phyloP scores from a whole-genome alignment of 2,888 invertebrate genomes.

The Reticulitermes lucifugus region DNA sequence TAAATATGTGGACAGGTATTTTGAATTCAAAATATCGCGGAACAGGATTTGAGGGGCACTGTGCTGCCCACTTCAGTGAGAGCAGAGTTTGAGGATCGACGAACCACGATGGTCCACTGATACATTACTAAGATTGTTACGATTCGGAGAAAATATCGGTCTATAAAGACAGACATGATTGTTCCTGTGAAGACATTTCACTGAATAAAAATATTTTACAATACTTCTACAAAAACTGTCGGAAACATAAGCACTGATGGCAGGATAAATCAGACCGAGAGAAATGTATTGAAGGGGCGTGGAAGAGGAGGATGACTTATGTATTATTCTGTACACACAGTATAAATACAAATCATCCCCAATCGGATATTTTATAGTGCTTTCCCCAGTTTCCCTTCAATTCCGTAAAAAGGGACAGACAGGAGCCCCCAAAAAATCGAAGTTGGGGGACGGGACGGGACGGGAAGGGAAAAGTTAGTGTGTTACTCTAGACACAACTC shows the following conservation, averaged over 20 bases:
- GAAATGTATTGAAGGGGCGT: background rate
- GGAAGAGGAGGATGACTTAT: background rate
- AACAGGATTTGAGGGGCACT: no score
- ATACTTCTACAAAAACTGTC: background rate
- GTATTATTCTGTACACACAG: background rate
- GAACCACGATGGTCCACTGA: no score
- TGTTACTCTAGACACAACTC: background rate
- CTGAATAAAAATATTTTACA: no score
- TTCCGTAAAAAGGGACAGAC: background rate
- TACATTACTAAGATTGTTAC: no score
- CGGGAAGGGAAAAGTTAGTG: background rate
- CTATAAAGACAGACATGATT: no score
- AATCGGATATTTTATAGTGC: background rate
- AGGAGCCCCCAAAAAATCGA: background rate
- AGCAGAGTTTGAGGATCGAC: no score
- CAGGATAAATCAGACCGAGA: background rate
- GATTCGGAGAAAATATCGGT: no score
- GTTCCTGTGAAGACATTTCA: no score
- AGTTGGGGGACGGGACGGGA: background rate
- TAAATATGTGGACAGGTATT: no score
- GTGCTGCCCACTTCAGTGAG: no score
- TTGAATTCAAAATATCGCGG: no score
- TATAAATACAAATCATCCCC: constrained; percentile 10
- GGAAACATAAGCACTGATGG: background rate
- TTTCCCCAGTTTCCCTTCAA: background rate